Evolutionary conservation across 2,888 invertebrate species (phyloP), one percentile per base, ranked within the genome.

Genomic region (Stomorhina lunata): DNA sequence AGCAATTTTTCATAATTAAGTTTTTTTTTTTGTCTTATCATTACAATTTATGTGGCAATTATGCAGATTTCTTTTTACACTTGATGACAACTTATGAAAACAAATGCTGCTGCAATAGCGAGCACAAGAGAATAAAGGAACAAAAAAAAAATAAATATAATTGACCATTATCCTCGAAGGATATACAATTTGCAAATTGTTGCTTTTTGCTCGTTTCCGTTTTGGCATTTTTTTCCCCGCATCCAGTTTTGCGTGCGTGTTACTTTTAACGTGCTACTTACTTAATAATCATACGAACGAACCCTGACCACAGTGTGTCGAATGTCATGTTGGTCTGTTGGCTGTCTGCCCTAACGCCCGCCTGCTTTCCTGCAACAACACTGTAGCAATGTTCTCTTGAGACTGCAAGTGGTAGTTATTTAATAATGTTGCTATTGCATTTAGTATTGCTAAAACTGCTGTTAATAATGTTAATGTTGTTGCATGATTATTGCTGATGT

Each of bases 201-300:
- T 71, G 40, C 15, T 34, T 9, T 50, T 34, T 57, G 6, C 34
- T 22, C 7, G 34, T 66, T 66, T 55, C 17, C 27, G 40, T 73
- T 65, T 65, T 72, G 12, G 22, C 12, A 1, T 22, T 34, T 32
- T 37, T 9, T 59, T 4, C n/a, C 6, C 22, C 1, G 40, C 5
- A 15, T 37, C 15, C 1, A 53, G 10, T 63, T 40, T 27, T 66
- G n/a, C 6, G 15, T n/a, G n/a, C n/a, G n/a, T 10, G 34, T 2
- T 25, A 55, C 15, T 34, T 22, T 53, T 22, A 50, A 59, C 27
- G 50, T 73, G 22, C 43, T 27, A 37, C 34, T 75, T 43, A 50
- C 50, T 79, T 80, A 80, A 80, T 61, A 73, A 73, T 73, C 79
- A 80, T 59, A 73, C 73, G 72, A n/a, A n/a, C n/a, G n/a, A 73